Conservation (phyloP, 1,140 invertebrate species). For the Triops longicaudatus region DNA sequence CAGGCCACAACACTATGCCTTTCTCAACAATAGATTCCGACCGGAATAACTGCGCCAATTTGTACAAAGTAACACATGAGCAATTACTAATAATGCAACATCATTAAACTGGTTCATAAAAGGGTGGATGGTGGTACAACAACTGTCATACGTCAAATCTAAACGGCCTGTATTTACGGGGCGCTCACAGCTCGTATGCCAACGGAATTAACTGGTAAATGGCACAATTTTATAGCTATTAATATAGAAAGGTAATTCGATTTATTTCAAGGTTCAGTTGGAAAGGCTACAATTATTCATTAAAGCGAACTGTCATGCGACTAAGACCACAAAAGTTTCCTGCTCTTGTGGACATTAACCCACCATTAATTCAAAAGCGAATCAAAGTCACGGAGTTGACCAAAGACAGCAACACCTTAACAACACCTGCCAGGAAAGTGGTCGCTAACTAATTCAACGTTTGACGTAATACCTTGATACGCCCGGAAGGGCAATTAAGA, state of each 20-base stretch:
- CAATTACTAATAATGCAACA: neutral
- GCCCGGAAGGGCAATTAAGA: too few relatives aligned
- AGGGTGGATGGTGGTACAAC: neutral
- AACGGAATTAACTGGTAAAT: neutral
- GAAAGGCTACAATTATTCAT: neutral
- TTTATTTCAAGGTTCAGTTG: neutral
- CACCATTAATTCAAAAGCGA: neutral
- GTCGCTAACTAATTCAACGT: too few relatives aligned
- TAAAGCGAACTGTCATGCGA: neutral
- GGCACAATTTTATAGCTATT: neutral
- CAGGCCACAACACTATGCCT: neutral
- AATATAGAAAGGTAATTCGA: neutral
- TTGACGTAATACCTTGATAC: too few relatives aligned
- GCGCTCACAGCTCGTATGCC: neutral
- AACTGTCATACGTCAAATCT: neutral
- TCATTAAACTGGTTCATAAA: neutral
- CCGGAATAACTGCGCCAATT: neutral
- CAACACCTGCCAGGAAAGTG: neutral
- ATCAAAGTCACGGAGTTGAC: neutral
- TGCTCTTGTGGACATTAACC: neutral
- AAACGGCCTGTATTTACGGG: neutral
- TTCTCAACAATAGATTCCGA: neutral
- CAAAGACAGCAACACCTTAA: neutral
- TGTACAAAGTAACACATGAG: neutral
- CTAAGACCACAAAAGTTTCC: neutral